Percentiles rank a stretch among this genome's conserved stretches.
Evolutionary conservation across 2,888 invertebrate genomes (phyloP).

Genomic region (Yponomeuta evonymella): DNA sequence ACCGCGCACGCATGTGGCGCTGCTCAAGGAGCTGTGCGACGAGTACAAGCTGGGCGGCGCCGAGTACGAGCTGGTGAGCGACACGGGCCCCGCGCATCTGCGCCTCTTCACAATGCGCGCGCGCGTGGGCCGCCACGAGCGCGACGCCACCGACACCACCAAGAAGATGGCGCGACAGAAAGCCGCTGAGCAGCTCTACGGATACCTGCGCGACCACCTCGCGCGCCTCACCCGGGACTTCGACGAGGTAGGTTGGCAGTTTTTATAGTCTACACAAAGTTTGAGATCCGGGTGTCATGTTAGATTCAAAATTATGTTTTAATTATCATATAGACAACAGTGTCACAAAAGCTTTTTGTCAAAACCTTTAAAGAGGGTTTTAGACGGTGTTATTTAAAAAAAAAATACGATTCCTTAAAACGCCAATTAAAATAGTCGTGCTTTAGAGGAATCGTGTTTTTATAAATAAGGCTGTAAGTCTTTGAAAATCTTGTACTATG

Average conservation of each 20-base stretch:
- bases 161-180: conserved; percentile 24
- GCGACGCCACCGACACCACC: conserved; percentile 49
- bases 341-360: too few species aligned
- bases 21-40: conserved; percentile 45
- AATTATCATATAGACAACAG: too few species aligned
- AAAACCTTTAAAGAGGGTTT: too few species aligned
- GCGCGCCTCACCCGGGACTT: conserved; percentile 46
- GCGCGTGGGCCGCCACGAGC: conserved; percentile 48
- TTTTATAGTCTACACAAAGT: too few species aligned
- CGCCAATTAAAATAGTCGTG: too few species aligned
- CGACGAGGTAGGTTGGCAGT: conserved; percentile 39
- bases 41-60: conserved; percentile 68
- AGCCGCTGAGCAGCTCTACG: conserved; percentile 59
- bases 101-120: conserved; percentile 78
- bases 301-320: too few species aligned
- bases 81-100: conserved; percentile 81
- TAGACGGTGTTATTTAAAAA: too few species aligned
- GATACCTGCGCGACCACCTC: conserved; percentile 44
- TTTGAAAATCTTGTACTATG: too few species aligned
- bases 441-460: too few species aligned
- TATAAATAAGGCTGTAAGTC: too few species aligned
- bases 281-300: too few species aligned
- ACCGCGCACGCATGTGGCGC: conserved; percentile 42
- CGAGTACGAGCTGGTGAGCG: conserved; percentile 72
- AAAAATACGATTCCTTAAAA: too few species aligned